Base-by-base conservation (phyloP, 64 coral and sea anemone genomes). In the Porites lutea region DNA sequence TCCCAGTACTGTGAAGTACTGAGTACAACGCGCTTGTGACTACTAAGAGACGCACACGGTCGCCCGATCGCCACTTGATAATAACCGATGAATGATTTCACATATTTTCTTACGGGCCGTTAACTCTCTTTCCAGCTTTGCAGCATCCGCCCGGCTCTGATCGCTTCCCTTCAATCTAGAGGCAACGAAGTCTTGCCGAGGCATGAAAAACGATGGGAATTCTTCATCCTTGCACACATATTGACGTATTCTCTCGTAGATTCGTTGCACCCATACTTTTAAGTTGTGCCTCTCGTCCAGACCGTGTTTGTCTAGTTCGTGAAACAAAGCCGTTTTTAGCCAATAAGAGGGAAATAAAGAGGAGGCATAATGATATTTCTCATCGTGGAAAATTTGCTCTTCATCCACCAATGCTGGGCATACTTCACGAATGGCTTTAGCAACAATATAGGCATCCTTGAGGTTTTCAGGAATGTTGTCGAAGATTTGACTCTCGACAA, bases 301-400 rank as follows among this genome's bases (percentile, higher is more conserved):
- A 48, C 88, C 88, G 54, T 79, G 59, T 16, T 57, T 69, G 58
- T 90, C 75, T 52, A 90, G 51, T 51, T 80, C 88, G 44, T 90
- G 75, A 80, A 90, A 79, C 46, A 90, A 23, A 53, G 88, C 88
- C 73, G 67, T 90, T 80, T 90, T 90, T 9, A 90, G 60, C 88
- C 88, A 90, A 79, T 62, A 90, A 53, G 88, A 90, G 18, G 58
- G 61, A 19, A 90, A 69, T 90, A 90, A 90, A 4, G 75, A 64
- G 15, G 43, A 65, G 46, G 58, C 61, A n/a, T 23, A 14, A 27
- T 68, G 53, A 18, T 50, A 69, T 77, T 9, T 61, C 3, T 89
- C 44, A 16, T 82, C 51, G n/a, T 54, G 15, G 23, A 87, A 74
- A 47, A 73, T 13, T 52, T 22, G 66, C 74, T 88, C 52, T 18